phyloP scores from a whole-genome alignment of 2,797 vertebrate species.

The Pelobates cultripes region DNA sequence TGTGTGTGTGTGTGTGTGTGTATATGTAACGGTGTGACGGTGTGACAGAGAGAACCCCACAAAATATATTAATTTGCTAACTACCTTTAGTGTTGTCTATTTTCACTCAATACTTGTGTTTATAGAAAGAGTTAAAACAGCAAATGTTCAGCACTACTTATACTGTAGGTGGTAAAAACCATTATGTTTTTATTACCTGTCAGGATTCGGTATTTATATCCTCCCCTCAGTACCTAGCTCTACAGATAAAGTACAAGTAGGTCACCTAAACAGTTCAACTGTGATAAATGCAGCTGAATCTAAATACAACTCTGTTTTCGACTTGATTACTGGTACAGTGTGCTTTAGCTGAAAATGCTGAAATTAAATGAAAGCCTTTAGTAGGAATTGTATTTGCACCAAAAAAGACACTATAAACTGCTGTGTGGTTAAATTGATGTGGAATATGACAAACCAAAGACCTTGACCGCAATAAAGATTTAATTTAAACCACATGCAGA shows the following conservation, averaged over 20 bases:
- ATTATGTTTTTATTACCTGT: constrained; percentile 51
- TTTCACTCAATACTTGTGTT: neutral
- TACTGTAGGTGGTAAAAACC: constrained; percentile 51
- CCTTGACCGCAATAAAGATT: neutral
- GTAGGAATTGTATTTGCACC: neutral
- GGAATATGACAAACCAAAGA: neutral
- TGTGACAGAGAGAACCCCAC: too few relatives aligned
- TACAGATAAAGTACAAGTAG: constrained; percentile 47
- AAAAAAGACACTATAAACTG: too few relatives aligned
- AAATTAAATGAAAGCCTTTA: neutral
- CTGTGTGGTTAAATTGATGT: neutral
- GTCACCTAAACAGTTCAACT: constrained; percentile 53
- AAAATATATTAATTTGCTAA: too few relatives aligned
- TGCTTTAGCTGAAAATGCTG: constrained; percentile 9
- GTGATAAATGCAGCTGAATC: constrained; percentile 35
- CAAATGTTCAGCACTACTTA: constrained; percentile 8
- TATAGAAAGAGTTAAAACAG: constrained; percentile 43
- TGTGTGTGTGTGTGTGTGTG: too few relatives aligned
- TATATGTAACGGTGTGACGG: too few relatives aligned
- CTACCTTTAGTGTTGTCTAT: too few relatives aligned
- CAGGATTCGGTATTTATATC: constrained; percentile 49
- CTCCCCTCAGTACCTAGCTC: constrained; percentile 42
- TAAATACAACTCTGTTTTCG: constrained; percentile 15
- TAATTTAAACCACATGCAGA: neutral
- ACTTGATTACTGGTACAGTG: constrained; percentile 27